Evolutionary conservation across 2,797 vertebrate species (phyloP).

Genomic region (Pyrrhura leucotis): DNA sequence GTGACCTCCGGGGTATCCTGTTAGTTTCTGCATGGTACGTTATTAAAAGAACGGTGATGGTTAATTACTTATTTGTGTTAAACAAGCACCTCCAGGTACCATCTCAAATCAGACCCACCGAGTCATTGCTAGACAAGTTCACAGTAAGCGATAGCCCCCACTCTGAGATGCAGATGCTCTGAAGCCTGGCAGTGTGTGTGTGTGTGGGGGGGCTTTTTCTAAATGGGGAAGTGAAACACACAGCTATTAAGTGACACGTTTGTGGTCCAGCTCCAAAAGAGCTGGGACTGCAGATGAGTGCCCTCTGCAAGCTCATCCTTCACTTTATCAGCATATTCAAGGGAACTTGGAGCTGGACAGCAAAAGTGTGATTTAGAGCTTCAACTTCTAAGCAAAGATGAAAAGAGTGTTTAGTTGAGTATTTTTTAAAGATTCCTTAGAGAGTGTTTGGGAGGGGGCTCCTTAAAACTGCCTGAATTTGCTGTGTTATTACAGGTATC

Average conservation of each 20-base stretch:
- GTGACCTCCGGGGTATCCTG: background rate
- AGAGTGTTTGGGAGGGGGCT: background rate
- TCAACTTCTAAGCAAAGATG: background rate
- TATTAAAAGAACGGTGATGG: background rate
- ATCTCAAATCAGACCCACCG: background rate
- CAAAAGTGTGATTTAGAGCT: background rate
- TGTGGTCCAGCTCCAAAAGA: background rate
- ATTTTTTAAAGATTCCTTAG: background rate
- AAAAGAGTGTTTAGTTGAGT: background rate
- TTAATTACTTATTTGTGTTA: background rate
- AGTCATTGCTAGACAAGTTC: background rate
- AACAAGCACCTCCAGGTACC: background rate
- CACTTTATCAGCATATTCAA: background rate
- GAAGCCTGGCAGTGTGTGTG: background rate
- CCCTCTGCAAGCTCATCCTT: background rate
- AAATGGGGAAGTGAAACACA: background rate
- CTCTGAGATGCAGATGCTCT: background rate
- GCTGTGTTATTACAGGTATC: background rate
- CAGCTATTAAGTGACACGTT: background rate
- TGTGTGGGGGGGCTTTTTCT: background rate
- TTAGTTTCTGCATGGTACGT: background rate
- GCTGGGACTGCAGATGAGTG: background rate
- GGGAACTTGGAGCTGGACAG: background rate
- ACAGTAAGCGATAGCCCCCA: fast-evolving
- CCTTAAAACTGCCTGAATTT: background rate